These are phyloP conservation scores for Tetragonisca angustula DNA, from an alignment of 2,888 invertebrate species.

Conservation along the genomic window DNA sequence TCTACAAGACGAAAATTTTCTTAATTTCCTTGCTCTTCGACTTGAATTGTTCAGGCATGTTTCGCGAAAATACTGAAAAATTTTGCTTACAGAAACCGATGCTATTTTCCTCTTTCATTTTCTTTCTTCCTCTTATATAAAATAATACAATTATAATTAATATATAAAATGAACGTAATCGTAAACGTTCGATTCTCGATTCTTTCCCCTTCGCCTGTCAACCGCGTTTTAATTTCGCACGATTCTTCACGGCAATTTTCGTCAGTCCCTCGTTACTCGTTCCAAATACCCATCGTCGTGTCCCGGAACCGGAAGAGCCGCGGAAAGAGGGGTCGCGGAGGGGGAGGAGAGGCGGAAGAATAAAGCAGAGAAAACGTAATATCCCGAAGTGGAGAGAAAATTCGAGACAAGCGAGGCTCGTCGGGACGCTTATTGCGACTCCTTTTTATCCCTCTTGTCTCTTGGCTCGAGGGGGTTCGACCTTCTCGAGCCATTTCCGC, in stretches of 20 bases:
- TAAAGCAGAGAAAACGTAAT: conserved; percentile 58
- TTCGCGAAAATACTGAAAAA: no score
- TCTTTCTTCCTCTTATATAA: no score
- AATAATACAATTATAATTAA: no score
- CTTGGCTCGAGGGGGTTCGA: background rate
- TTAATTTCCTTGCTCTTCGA: no score
- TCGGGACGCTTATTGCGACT: conserved; percentile 51
- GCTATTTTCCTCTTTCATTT: no score
- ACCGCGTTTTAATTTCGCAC: background rate
- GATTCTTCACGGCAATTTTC: background rate
- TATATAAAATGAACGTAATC: background rate
- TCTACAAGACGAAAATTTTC: no score
- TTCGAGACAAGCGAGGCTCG: conserved; percentile 53
- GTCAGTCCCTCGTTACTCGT: background rate
- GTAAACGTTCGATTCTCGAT: no score
- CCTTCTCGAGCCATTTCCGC: conserved; percentile 18
- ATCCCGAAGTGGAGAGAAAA: conserved; percentile 60
- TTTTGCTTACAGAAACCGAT: no score
- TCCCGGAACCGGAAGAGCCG: background rate
- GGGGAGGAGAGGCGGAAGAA: conserved; percentile 4
- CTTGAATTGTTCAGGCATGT: no score
- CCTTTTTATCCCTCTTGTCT: conserved; percentile 24
- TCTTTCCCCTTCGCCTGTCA: background rate
- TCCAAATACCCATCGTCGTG: background rate
- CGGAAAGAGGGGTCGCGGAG: background rate